phyloP scores from a whole-genome alignment of 2,113 vertebrate species.

The Ifrita kowaldi region DNA sequence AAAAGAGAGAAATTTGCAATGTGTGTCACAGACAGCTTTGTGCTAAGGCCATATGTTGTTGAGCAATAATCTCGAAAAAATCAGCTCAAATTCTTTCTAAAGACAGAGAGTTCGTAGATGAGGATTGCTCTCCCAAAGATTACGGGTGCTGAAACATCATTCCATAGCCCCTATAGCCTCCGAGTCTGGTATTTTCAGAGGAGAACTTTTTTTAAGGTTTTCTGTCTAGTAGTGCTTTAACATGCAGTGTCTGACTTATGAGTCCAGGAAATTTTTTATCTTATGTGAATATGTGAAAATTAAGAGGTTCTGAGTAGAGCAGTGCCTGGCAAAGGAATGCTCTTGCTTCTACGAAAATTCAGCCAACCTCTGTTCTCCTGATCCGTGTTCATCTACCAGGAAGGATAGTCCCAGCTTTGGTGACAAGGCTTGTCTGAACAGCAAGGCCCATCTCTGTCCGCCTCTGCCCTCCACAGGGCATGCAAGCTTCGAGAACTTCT shows the following conservation, averaged over 20 bases:
- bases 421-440: not conserved
- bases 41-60: not conserved
- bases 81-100: not conserved
- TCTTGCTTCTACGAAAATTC: not conserved
- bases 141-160: not conserved
- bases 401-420: not conserved
- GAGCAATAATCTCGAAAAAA: not conserved
- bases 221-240: not conserved
- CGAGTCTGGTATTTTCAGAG: not conserved
- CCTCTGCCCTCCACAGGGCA: not conserved
- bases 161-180: not conserved
- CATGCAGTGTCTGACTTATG: not conserved
- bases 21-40: not conserved
- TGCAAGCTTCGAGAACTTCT: not conserved
- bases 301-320: not conserved
- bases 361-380: not conserved
- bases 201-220: not conserved
- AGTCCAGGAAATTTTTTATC: not conserved
- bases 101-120: not conserved
- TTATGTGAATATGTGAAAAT: not conserved
- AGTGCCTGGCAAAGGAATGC: not conserved
- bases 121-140: not conserved
- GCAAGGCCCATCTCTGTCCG: not conserved
- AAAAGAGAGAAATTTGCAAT: not conserved
- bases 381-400: not conserved